These are phyloP conservation scores for Pitangus sulphuratus DNA, from an alignment of 2,797 vertebrate species.

Conservation along the genomic window DNA sequence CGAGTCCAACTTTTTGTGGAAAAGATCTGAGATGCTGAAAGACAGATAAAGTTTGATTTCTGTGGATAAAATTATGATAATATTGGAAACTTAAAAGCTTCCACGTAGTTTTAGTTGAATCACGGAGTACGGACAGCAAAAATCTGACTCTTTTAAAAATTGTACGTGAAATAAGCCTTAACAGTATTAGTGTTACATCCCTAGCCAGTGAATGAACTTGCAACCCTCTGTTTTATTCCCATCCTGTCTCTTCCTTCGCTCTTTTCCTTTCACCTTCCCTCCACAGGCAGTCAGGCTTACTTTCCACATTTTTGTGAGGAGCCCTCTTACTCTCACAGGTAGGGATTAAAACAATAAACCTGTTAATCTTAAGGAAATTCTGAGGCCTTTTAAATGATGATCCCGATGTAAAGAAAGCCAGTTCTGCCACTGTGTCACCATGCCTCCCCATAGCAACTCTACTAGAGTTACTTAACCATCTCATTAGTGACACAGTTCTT, in stretches of 20 bases:
- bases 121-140: background rate
- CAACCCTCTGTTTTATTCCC: background rate
- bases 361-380: background rate
- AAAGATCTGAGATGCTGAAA: background rate
- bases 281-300: background rate
- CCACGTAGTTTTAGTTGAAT: background rate
- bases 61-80: background rate
- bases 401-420: background rate
- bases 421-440: background rate
- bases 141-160: fast-evolving
- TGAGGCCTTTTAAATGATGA: background rate
- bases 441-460: background rate
- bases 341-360: background rate
- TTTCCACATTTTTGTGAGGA: background rate
- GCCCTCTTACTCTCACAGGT: background rate
- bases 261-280: background rate
- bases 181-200: background rate
- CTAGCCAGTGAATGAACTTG: background rate
- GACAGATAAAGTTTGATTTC: constrained; percentile 17
- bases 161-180: background rate
- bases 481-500: constrained; percentile 1
- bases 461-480: background rate
- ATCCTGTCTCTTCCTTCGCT: background rate
- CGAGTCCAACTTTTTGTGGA: background rate
- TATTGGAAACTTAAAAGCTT: constrained; percentile 1